Percentiles rank a stretch among this genome's conserved stretches.
Conservation (phyloP, 2,888 invertebrate genomes). For the Panorpa germanica region DNA sequence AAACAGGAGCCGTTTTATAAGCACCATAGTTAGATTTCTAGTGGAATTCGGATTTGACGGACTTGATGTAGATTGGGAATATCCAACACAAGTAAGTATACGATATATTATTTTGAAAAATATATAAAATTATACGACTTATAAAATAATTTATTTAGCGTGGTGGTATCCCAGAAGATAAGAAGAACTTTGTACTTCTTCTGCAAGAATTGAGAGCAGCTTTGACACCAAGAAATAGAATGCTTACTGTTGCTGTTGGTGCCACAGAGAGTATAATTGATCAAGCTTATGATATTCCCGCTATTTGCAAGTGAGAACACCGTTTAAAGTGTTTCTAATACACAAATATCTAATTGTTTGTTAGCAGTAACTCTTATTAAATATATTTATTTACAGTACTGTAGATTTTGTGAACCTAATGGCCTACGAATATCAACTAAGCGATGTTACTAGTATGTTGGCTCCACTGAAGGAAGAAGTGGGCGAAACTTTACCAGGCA, state of each 20-base stretch:
- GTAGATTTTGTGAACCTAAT: conserved; percentile 29
- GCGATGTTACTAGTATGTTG: conserved; percentile 21
- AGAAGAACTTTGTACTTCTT: conserved; percentile 22
- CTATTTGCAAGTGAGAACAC: conserved; percentile 19
- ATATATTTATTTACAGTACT: conserved; percentile 17
- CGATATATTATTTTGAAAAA: background rate
- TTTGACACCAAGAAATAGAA: conserved; percentile 21
- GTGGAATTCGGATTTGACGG: conserved; percentile 27
- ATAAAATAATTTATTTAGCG: conserved; percentile 14
- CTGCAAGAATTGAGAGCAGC: conserved; percentile 22
- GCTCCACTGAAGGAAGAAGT: conserved; percentile 20
- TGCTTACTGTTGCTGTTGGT: conserved; percentile 28
- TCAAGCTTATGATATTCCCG: conserved; percentile 23
- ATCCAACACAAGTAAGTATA: conserved; percentile 19
- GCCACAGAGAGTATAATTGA: conserved; percentile 20
- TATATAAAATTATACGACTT: background rate
- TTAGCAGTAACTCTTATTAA: background rate
- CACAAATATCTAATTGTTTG: too few species aligned
- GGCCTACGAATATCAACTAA: conserved; percentile 27
- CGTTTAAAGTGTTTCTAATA: background rate
- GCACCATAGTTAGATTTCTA: conserved; percentile 23
- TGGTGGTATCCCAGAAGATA: conserved; percentile 23
- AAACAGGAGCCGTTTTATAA: conserved; percentile 22
- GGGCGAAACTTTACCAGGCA: conserved; percentile 12
- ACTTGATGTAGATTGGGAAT: conserved; percentile 30